Conservation (phyloP, 1,140 invertebrate species). For the Meloidogyne hapla region DNA sequence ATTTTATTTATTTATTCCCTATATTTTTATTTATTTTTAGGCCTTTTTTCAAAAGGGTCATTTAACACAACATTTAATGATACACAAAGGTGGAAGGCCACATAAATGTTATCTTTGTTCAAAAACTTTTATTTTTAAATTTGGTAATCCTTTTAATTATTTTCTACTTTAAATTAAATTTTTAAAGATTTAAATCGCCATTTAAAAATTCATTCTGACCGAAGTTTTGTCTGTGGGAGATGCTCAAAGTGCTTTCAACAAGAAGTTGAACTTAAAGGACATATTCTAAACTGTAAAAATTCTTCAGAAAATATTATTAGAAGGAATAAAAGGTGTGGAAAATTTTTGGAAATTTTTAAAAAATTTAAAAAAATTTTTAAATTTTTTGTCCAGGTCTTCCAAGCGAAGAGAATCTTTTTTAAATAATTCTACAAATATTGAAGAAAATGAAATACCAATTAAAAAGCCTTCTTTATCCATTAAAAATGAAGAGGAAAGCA, state of each 20-base stretch:
- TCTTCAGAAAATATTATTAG: not conserved
- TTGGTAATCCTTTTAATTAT: conserved; percentile 34
- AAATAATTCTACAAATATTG: not conserved
- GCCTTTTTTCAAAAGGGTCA: conserved; percentile 59
- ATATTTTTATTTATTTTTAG: not conserved
- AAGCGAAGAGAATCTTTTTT: not conserved
- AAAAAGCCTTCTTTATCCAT: not conserved
- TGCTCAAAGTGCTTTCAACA: conserved; percentile 58
- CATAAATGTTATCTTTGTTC: conserved; percentile 95
- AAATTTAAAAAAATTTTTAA: not conserved
- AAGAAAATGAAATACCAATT: not conserved
- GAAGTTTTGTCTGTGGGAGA: conserved; percentile 50
- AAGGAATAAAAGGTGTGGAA: conserved; percentile 1
- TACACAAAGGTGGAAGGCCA: conserved; percentile 72
- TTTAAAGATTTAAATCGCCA: conserved; percentile 58
- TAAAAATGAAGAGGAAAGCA: not conserved
- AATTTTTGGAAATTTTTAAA: not conserved
- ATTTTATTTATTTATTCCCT: not conserved
- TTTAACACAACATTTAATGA: conserved; percentile 63
- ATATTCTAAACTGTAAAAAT: conserved; percentile 54
- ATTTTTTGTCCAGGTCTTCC: not conserved
- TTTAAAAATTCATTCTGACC: conserved; percentile 61
- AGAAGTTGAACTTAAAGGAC: conserved; percentile 53
- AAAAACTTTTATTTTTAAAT: conserved; percentile 77
- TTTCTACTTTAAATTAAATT: not conserved